A percentile compares a stretch with the other conserved stretches of the same genome.
Conservation (phyloP, 2,888 invertebrate genomes). For the Odontocolon sp. region DNA sequence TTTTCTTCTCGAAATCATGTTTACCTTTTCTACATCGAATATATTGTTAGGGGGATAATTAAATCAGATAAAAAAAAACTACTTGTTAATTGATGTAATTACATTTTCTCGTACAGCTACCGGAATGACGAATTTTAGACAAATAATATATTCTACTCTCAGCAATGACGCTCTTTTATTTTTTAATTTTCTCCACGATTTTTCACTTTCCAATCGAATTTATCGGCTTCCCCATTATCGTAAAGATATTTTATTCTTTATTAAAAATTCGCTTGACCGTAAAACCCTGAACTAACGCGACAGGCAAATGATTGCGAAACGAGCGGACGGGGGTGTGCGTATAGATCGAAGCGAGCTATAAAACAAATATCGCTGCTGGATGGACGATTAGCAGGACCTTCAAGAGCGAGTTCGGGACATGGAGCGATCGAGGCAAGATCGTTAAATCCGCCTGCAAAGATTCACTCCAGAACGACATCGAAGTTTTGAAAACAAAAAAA, state of each 20-base stretch:
- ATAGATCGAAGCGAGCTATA: conserved; percentile 32
- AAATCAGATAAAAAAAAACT: no score
- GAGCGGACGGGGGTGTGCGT: background rate
- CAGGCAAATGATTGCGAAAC: background rate
- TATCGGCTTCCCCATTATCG: conserved; percentile 10
- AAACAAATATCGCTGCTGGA: conserved; percentile 51
- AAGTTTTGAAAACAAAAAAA: conserved; percentile 30
- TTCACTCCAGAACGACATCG: conserved; percentile 19
- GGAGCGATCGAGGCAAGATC: conserved; percentile 33
- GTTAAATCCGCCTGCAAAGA: conserved; percentile 44
- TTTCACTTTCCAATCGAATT: background rate
- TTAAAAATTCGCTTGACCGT: conserved; percentile 28
- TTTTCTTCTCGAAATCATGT: no score
- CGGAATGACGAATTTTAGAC: no score
- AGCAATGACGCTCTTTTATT: background rate
- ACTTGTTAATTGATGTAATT: no score
- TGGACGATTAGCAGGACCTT: conserved; percentile 43
- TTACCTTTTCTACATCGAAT: no score
- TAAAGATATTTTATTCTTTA: conserved; percentile 25
- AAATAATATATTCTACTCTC: no score
- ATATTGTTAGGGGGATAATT: no score
- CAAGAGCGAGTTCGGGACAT: conserved; percentile 11
- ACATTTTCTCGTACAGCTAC: no score
- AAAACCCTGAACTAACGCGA: conserved; percentile 35
- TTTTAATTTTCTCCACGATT: background rate